Percentiles rank a stretch among this genome's conserved stretches.
Evolutionary conservation across 2,797 vertebrate species (phyloP).

Genomic region (Danio tinwini): DNA sequence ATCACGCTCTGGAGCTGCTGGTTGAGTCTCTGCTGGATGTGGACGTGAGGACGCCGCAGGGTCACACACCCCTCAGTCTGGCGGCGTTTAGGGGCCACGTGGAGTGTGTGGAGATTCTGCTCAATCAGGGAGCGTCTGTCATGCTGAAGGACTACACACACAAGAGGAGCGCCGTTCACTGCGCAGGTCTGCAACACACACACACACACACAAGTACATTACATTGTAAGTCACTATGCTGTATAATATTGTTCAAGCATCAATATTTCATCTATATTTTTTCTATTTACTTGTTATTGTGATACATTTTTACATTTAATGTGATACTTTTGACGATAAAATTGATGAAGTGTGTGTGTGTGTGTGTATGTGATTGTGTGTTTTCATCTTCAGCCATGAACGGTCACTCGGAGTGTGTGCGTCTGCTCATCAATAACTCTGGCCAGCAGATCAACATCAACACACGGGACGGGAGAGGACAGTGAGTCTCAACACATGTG

Average conservation of each 20-base stretch:
- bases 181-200: slow-evolving; percentile 82
- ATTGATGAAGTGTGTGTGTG: background rate
- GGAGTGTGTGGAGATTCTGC: slow-evolving; percentile 96
- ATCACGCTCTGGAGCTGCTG: slow-evolving; percentile 95
- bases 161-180: slow-evolving; percentile 95
- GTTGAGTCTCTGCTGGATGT: slow-evolving; percentile 96
- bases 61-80: slow-evolving; percentile 93
- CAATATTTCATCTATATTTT: too few species aligned
- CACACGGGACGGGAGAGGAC: slow-evolving; percentile 96
- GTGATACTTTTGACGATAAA: too few species aligned
- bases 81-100: slow-evolving; percentile 96
- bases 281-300: too few species aligned
- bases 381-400: slow-evolving; percentile 84
- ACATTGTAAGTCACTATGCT: too few species aligned
- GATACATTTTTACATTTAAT: too few species aligned
- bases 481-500: slow-evolving; percentile 79
- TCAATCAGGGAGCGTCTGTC: slow-evolving; percentile 97
- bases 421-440: slow-evolving; percentile 95
- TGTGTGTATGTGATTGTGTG: background rate
- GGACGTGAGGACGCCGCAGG: slow-evolving; percentile 92
- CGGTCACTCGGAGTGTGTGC: slow-evolving; percentile 96
- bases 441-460: slow-evolving; percentile 95
- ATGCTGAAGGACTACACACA: slow-evolving; percentile 94
- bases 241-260: too few species aligned
- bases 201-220: background rate